These are phyloP conservation scores for Naso thynnoides DNA, from an alignment of 2,797 vertebrate genomes.

Conservation along the genomic window DNA sequence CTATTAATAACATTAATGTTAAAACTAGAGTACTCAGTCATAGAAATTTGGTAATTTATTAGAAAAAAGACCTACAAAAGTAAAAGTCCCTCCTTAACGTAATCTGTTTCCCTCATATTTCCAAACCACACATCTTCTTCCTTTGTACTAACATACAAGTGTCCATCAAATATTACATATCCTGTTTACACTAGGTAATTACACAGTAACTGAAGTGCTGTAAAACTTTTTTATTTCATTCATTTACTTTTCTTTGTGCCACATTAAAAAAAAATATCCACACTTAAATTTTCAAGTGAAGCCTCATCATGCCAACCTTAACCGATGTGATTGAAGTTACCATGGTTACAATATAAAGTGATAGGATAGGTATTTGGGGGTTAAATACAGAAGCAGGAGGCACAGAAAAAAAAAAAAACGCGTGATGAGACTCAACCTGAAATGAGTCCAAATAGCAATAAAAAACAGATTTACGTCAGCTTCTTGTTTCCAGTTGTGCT, in stretches of 20 bases:
- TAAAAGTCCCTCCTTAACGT: too few species aligned
- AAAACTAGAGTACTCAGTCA: too few species aligned
- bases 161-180: not conserved
- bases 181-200: not conserved
- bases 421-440: not conserved
- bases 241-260: not conserved
- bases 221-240: not conserved
- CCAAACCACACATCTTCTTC: too few species aligned
- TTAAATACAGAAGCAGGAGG: not conserved
- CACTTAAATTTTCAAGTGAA: not conserved
- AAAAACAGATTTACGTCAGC: not conserved
- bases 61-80: too few species aligned
- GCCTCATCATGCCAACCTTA: too few species aligned
- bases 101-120: too few species aligned
- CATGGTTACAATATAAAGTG: too few species aligned
- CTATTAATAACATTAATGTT: too few species aligned
- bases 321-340: too few species aligned
- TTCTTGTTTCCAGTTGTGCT: not conserved
- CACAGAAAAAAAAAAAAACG: not conserved
- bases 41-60: too few species aligned
- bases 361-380: not conserved
- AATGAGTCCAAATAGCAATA: not conserved
- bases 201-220: not conserved
- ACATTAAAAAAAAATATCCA: not conserved
- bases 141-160: not conserved